These are phyloP conservation scores for Clusia tigrina DNA, from an alignment of 2,888 invertebrate genomes.

Conservation along the genomic window DNA sequence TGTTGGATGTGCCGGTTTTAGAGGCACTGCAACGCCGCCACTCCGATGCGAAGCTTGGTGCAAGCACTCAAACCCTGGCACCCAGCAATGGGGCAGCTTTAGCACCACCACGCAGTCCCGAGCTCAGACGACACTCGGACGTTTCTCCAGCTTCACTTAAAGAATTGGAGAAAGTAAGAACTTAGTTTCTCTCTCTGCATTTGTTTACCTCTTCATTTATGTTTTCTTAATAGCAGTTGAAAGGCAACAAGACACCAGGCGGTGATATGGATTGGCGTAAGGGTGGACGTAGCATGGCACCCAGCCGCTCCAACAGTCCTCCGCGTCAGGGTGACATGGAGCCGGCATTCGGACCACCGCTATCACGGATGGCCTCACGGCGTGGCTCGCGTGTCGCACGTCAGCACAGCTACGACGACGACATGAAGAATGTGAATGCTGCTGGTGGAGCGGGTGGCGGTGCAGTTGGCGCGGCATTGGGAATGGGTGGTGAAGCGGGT, in stretches of 20 bases:
- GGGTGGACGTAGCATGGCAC: conserved; percentile 71
- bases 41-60: conserved; percentile 77
- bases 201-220: not conserved
- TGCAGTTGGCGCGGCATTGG: conserved; percentile 38
- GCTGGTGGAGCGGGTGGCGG: conserved; percentile 48
- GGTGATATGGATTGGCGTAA: conserved; percentile 68
- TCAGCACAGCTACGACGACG: conserved; percentile 87
- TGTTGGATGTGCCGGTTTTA: conserved; percentile 80
- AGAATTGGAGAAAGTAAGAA: conserved; percentile 83
- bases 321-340: conserved; percentile 63
- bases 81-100: conserved; percentile 69
- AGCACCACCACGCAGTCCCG: conserved; percentile 85
- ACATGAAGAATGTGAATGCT: conserved; percentile 66
- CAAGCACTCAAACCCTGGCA: conserved; percentile 66
- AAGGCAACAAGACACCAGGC: conserved; percentile 70
- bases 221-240: conserved; percentile 66
- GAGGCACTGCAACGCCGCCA: conserved; percentile 83
- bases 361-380: conserved; percentile 66
- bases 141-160: conserved; percentile 87
- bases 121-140: conserved; percentile 83
- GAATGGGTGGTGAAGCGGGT: conserved; percentile 66
- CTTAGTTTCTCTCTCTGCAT: conserved; percentile 11
- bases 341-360: conserved; percentile 54
- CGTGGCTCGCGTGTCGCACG: conserved; percentile 73
- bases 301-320: conserved; percentile 70